Percentiles rank a stretch among this genome's conserved stretches.
Conservation (phyloP, 2,888 invertebrate genomes). For the Lycocerus yunnanus region DNA sequence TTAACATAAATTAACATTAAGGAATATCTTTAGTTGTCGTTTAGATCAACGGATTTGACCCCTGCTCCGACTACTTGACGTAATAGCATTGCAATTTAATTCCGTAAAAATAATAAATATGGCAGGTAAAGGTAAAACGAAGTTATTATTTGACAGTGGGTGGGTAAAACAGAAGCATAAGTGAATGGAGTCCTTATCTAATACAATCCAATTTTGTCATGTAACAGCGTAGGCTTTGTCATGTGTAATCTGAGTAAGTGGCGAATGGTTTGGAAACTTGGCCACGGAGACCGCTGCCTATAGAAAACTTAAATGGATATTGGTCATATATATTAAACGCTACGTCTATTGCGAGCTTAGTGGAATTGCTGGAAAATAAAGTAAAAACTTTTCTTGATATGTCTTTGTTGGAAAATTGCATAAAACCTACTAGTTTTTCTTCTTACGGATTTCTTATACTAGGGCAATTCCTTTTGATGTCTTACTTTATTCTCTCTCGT, state of each 20-base stretch:
- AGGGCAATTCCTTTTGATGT: neutral
- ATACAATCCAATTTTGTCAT: conserved; percentile 42
- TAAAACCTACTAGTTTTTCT: conserved; percentile 10
- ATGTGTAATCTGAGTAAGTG: conserved; percentile 46
- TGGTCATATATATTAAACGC: conserved; percentile 43
- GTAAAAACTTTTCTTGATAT: conserved; percentile 29
- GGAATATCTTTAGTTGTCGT: too few relatives aligned
- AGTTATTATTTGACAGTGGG: conserved; percentile 20
- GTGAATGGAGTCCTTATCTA: conserved; percentile 37
- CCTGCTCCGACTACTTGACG: too few relatives aligned
- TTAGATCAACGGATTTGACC: too few relatives aligned
- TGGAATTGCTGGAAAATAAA: conserved; percentile 33
- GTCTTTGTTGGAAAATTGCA: conserved; percentile 28
- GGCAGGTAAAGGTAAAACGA: conserved; percentile 9
- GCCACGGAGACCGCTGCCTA: conserved; percentile 37
- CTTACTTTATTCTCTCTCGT: neutral
- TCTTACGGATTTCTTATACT: neutral
- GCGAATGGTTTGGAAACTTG: conserved; percentile 45
- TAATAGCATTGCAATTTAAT: too few relatives aligned
- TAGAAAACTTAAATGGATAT: conserved; percentile 44
- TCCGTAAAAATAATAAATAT: neutral
- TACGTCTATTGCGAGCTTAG: conserved; percentile 30
- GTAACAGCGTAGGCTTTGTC: conserved; percentile 41
- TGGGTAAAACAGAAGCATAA: conserved; percentile 20
- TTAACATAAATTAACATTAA: too few relatives aligned